Evolutionary conservation across 2,113 vertebrate species (phyloP).

Genomic region (Rhynchomys soricoides): DNA sequence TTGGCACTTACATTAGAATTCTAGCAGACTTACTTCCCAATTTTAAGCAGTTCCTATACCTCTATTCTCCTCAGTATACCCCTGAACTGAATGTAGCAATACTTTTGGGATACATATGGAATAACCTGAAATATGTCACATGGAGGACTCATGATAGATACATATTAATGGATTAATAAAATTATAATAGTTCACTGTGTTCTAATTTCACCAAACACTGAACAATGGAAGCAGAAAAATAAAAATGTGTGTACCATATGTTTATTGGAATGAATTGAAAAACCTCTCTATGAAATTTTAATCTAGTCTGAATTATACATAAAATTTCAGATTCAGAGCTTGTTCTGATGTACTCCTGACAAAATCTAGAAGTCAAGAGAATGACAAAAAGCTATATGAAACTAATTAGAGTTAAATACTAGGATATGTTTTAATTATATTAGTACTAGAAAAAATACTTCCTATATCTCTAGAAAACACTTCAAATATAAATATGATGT

Average conservation of each 20-base stretch:
- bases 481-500: background rate
- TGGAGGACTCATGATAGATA: background rate
- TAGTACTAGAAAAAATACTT: background rate
- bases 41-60: background rate
- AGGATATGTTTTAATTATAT: background rate
- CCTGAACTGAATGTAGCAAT: background rate
- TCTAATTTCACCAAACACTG: background rate
- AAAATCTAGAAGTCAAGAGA: background rate
- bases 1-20: background rate
- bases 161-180: background rate
- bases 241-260: background rate
- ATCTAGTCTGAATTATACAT: slow-evolving; percentile 11
- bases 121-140: background rate
- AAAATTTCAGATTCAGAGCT: slow-evolving; percentile 5
- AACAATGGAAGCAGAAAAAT: background rate
- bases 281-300: background rate
- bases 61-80: background rate
- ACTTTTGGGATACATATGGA: background rate
- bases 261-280: background rate
- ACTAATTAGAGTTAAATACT: background rate
- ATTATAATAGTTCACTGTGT: background rate
- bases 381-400: background rate
- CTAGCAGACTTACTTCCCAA: background rate
- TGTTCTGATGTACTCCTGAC: background rate
- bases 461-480: background rate